Conservation (phyloP, 2,113 vertebrate species). For the Hiodon tergisus region DNA sequence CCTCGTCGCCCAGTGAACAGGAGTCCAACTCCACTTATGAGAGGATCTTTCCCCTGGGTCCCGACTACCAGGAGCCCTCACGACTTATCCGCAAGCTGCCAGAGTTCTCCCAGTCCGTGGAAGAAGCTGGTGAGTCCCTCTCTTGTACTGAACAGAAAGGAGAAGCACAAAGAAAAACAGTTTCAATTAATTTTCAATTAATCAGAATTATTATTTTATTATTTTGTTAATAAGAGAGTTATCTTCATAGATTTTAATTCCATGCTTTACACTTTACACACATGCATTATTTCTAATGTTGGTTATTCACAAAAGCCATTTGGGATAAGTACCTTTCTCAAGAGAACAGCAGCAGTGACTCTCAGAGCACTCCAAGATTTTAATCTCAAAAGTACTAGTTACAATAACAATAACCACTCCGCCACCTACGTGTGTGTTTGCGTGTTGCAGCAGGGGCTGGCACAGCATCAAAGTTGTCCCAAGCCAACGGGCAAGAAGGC, state of each 20-base stretch:
- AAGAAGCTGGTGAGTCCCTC: constrained; percentile 72
- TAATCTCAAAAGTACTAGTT: too few species aligned
- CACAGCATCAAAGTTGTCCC: constrained; percentile 60
- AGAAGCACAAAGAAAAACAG: not conserved
- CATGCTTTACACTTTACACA: too few species aligned
- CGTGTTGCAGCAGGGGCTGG: constrained; percentile 61
- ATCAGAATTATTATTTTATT: too few species aligned
- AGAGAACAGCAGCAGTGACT: too few species aligned
- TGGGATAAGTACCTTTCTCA: too few species aligned
- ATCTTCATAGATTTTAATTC: too few species aligned
- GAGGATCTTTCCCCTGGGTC: constrained; percentile 87
- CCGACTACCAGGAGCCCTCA: constrained; percentile 94
- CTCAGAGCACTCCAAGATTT: too few species aligned
- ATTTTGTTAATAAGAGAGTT: too few species aligned
- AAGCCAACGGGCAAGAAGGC: constrained; percentile 66
- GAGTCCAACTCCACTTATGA: constrained; percentile 90
- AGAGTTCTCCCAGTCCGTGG: constrained; percentile 72
- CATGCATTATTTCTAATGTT: too few species aligned
- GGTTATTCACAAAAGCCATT: too few species aligned
- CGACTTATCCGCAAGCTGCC: constrained; percentile 85
- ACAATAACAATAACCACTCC: not conserved
- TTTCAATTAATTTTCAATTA: not conserved
- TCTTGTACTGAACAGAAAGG: not conserved
- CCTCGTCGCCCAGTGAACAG: constrained; percentile 74
- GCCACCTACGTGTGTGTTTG: not conserved